A percentile compares a stretch with the other conserved stretches of the same genome.
Evolutionary conservation across 1,140 invertebrate genomes (phyloP).

Genomic region (Cyphomyrmex costatus): DNA sequence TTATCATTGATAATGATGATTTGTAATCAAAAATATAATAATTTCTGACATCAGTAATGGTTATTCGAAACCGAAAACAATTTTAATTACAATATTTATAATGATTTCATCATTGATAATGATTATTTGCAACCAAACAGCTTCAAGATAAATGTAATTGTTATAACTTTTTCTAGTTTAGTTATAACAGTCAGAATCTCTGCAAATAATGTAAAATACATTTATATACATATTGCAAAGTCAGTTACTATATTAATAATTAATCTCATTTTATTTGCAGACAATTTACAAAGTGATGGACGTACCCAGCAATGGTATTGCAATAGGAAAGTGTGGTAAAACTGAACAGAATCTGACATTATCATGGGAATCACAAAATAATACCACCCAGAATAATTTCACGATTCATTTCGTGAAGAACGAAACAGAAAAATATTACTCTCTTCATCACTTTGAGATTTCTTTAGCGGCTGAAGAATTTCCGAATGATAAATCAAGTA

Average conservation of each 20-base stretch:
- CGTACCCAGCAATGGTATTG: conserved; percentile 83
- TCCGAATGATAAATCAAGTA: conserved; percentile 71
- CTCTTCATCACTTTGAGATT: conserved; percentile 76
- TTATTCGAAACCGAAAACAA: too few relatives aligned
- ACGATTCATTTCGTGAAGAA: conserved; percentile 86
- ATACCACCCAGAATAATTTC: conserved; percentile 66
- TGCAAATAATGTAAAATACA: too few relatives aligned
- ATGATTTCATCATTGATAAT: too few relatives aligned
- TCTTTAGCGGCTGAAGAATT: conserved; percentile 68
- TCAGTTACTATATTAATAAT: background rate
- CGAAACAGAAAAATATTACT: conserved; percentile 82
- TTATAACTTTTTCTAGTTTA: too few relatives aligned
- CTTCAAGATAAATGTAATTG: too few relatives aligned
- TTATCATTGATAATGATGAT: too few relatives aligned
- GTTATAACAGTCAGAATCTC: too few relatives aligned
- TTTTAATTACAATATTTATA: too few relatives aligned
- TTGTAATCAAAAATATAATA: too few relatives aligned
- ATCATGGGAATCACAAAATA: conserved; percentile 81
- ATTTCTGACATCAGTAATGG: too few relatives aligned
- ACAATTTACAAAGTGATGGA: conserved; percentile 79
- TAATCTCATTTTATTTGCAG: conserved; percentile 62
- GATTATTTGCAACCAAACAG: too few relatives aligned
- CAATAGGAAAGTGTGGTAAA: conserved; percentile 84
- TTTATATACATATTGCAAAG: too few relatives aligned
- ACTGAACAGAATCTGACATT: conserved; percentile 85